Percentiles rank a stretch among this genome's conserved stretches.
Evolutionary conservation across 2,113 vertebrate genomes (phyloP).

Genomic region (Gnathonemus longibarbis): DNA sequence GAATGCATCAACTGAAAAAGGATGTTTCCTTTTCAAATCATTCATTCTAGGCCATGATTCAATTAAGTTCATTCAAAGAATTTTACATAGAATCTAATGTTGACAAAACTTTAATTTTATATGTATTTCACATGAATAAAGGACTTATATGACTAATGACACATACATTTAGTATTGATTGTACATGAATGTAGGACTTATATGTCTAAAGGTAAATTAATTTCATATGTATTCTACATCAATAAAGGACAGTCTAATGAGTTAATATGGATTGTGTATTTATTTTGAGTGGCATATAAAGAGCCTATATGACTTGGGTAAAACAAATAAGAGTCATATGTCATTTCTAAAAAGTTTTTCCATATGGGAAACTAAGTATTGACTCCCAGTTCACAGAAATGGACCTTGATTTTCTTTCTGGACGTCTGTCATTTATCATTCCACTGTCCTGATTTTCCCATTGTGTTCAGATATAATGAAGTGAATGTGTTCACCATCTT

Average conservation of each 20-base stretch:
- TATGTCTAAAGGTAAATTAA: not conserved
- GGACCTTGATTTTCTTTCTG: not conserved
- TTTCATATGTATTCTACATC: not conserved
- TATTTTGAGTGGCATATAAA: not conserved
- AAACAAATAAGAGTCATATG: not conserved
- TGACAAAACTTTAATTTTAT: not conserved
- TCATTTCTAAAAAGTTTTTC: not conserved
- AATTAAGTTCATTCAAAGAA: not conserved
- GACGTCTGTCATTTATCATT: not conserved
- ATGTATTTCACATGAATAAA: not conserved
- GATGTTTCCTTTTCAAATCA: too few species aligned
- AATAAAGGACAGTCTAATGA: not conserved
- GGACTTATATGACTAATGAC: not conserved
- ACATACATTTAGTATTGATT: not conserved
- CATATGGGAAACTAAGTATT: not conserved
- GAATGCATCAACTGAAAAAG: too few species aligned
- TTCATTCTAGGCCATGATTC: not conserved
- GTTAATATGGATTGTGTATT: not conserved
- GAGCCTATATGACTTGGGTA: not conserved
- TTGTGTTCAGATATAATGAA: not conserved
- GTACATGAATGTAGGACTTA: not conserved
- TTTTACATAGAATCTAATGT: not conserved
- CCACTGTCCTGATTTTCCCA: not conserved
- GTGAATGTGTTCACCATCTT: not conserved
- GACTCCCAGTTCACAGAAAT: not conserved